Conservation (phyloP, 2,888 invertebrate species). For the Gryllus longicercus region DNA sequence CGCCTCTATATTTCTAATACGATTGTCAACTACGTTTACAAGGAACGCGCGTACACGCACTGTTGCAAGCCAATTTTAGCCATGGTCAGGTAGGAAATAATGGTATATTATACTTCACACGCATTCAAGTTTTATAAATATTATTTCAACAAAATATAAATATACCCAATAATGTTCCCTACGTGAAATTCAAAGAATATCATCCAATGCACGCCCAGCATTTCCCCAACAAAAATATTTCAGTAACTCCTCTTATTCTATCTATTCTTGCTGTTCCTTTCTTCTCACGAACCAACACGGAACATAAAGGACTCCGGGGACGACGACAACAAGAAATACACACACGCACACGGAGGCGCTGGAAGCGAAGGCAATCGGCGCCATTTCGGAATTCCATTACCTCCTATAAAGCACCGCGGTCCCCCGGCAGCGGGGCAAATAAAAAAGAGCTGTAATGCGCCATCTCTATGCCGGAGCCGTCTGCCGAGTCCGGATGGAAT, state of each 20-base stretch:
- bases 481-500: constrained; percentile 7
- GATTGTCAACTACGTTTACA: no score
- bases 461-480: constrained; percentile 17
- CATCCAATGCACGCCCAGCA: no score
- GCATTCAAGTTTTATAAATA: no score
- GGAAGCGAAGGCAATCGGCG: not conserved
- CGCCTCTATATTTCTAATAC: no score
- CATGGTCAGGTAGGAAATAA: no score
- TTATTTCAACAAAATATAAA: no score
- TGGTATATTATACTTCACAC: no score
- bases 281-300: not conserved
- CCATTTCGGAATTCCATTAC: constrained; percentile 17
- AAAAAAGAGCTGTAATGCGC: not conserved
- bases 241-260: not conserved
- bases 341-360: not conserved
- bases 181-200: no score
- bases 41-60: no score
- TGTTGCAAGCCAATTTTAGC: no score
- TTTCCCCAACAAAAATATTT: no score
- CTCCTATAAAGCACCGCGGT: not conserved
- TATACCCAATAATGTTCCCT: no score
- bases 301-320: constrained; percentile 17
- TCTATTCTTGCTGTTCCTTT: not conserved
- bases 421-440: not conserved
- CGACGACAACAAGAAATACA: not conserved